Conservation (phyloP, 1,140 invertebrate genomes). For the Orchestia grillus region DNA sequence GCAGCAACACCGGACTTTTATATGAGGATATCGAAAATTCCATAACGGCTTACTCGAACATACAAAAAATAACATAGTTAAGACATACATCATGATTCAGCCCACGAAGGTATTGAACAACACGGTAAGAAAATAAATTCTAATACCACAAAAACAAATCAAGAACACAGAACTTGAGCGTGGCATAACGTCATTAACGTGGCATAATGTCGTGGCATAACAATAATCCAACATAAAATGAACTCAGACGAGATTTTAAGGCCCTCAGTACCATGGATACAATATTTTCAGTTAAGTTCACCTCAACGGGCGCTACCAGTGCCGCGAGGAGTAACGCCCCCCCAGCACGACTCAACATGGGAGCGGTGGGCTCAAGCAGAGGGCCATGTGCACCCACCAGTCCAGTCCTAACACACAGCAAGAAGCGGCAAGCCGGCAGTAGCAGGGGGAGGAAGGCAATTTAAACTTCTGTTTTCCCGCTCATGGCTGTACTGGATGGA, state of each 20-base stretch:
- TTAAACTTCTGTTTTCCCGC: too few species aligned
- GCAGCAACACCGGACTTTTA: not conserved
- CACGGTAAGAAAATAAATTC: not conserved
- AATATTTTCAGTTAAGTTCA: not conserved
- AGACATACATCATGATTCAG: not conserved
- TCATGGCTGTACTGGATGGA: too few species aligned
- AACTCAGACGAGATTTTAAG: not conserved
- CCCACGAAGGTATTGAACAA: not conserved
- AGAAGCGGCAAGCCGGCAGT: too few species aligned
- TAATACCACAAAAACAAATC: not conserved
- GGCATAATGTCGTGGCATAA: not conserved
- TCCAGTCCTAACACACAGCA: too few species aligned
- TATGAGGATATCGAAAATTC: not conserved
- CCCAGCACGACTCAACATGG: too few species aligned
- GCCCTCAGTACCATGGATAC: not conserved
- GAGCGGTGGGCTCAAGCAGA: too few species aligned
- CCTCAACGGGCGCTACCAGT: not conserved
- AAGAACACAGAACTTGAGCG: not conserved
- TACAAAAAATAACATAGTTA: not conserved
- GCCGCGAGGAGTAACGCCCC: too few species aligned
- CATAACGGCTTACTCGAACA: not conserved
- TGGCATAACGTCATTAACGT: not conserved
- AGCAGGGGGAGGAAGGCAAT: too few species aligned
- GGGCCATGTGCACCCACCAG: too few species aligned
- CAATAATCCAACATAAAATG: not conserved